Conservation (phyloP, 2,888 invertebrate species). For the Drosophila aldrichi region DNA sequence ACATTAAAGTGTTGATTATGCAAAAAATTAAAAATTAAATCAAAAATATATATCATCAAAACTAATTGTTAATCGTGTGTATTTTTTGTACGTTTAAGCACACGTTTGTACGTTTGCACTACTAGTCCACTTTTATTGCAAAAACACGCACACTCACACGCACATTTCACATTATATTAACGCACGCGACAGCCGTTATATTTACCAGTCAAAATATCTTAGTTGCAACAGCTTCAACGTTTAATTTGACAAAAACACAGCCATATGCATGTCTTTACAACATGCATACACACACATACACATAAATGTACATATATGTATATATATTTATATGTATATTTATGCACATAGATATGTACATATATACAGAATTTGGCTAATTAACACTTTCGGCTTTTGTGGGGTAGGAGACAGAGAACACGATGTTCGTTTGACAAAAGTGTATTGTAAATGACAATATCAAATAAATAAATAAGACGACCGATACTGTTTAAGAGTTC, state of each 20-base stretch:
- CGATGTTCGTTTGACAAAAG: conserved; percentile 30
- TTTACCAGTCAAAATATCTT: conserved; percentile 35
- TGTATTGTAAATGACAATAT: conserved; percentile 21
- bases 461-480: conserved; percentile 3
- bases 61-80: conserved; percentile 35
- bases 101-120: neutral
- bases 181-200: conserved; percentile 24
- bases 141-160: conserved; percentile 14
- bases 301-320: neutral
- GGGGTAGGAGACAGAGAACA: conserved; percentile 22
- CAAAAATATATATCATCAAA: neutral
- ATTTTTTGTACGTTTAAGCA: conserved; percentile 10
- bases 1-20: conserved; percentile 62
- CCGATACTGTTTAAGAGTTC: conserved; percentile 7
- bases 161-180: conserved; percentile 7
- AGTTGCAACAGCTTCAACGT: conserved; percentile 34
- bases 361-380: conserved; percentile 55
- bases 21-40: conserved; percentile 41
- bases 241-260: conserved; percentile 39
- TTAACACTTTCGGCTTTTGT: conserved; percentile 59
- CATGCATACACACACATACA: conserved; percentile 6
- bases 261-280: conserved; percentile 19
- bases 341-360: conserved; percentile 10
- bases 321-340: conserved; percentile 1
- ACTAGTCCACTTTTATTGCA: conserved; percentile 23